These are phyloP conservation scores for Arenicola marina DNA, from an alignment of 2,888 invertebrate genomes.

Conservation along the genomic window DNA sequence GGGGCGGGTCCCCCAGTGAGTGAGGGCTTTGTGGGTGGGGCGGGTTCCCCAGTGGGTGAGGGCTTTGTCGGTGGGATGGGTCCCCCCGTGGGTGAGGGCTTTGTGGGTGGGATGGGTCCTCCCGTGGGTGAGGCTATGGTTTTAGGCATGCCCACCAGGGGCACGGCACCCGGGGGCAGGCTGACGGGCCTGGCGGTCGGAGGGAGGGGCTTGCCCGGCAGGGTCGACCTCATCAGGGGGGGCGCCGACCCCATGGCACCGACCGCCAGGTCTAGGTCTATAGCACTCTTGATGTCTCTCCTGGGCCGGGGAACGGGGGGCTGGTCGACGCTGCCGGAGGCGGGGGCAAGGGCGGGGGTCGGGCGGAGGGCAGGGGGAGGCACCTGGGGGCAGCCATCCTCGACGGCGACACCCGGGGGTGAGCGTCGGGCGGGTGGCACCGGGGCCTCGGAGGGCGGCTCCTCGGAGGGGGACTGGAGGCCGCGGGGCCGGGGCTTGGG, in stretches of 20 bases:
- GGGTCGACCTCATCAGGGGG: neutral
- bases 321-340: no score
- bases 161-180: neutral
- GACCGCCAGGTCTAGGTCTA: neutral
- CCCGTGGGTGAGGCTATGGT: no score
- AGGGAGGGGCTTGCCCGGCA: neutral
- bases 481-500: constrained; percentile 8
- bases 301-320: constrained; percentile 21
- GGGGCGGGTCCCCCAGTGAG: no score
- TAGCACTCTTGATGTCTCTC: constrained; percentile 1
- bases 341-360: no score
- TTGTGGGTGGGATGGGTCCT: neutral
- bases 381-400: no score
- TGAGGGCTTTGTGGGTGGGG: neutral
- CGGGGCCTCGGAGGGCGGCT: no score
- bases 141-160: neutral
- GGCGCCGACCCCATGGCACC: neutral
- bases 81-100: no score
- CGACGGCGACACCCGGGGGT: no score
- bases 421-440: no score
- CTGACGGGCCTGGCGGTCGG: neutral
- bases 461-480: no score
- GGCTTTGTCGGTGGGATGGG: neutral
- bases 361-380: no score
- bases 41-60: neutral